Conservation (phyloP, 2,797 vertebrate genomes). For the Cichlasoma orientale region DNA sequence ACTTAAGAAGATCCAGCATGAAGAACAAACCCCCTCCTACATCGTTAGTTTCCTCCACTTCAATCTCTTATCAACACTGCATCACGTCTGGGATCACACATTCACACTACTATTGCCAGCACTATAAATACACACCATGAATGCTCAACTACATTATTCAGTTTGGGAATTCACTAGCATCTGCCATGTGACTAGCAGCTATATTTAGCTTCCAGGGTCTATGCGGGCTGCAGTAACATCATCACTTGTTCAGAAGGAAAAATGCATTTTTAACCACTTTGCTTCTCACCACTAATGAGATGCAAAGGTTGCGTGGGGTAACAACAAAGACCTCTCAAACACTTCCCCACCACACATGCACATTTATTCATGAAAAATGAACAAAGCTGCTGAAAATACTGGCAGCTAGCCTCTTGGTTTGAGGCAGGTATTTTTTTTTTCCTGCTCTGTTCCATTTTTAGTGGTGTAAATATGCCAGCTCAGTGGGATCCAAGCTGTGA, state of each 20-base stretch:
- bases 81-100: constrained; percentile 16
- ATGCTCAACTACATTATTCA: constrained; percentile 43
- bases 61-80: background rate
- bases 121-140: constrained; percentile 47
- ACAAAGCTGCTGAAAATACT: constrained; percentile 1
- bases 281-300: background rate
- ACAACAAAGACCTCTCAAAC: background rate
- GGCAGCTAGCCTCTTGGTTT: constrained; percentile 14
- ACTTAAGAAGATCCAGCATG: background rate
- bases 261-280: background rate
- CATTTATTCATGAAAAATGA: background rate
- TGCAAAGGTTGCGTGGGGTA: background rate
- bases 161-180: constrained; percentile 47
- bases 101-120: constrained; percentile 1
- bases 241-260: constrained; percentile 22
- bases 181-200: constrained; percentile 47
- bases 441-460: constrained; percentile 53
- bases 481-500: constrained; percentile 38
- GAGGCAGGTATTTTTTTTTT: constrained; percentile 29
- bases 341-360: background rate
- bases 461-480: constrained; percentile 51
- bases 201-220: constrained; percentile 38
- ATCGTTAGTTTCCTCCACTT: background rate
- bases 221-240: constrained; percentile 20
- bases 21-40: background rate